Base-by-base conservation (phyloP, 2,797 vertebrate species). In the Rachycentron canadum region DNA sequence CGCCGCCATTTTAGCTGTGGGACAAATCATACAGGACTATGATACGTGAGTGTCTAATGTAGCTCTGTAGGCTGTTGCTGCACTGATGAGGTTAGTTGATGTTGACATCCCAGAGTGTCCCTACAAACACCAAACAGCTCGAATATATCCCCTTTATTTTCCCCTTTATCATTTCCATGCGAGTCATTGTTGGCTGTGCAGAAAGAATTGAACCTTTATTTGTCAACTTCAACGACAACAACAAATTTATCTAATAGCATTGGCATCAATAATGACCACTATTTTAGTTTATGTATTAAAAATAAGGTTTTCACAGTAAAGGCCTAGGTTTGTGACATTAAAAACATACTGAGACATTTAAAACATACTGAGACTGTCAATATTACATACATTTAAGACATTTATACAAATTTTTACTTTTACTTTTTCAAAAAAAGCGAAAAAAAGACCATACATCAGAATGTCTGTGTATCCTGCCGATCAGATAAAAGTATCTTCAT, bases 21-120 rank as follows among this genome's bases (percentile, higher is more conserved):
- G 98, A 28, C 97, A 99, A 91, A 99, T 99, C 91, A 99, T 99
- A 88, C 98, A 99, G 92, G 98, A 99, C 93, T 99, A 99, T 0
- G 98, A 99, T 92, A 96, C 97, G 98, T 99, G 91, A 94, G 96
- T 92, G 28, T 73, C 21, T 14, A 25, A 38, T 45, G 10, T 60
- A 67, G n/a, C 41, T 17, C 1, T 73, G 17, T 26, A 26, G 30
- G 3, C 32, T 11, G 30, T 59, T 13, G 41, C 62, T 40, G 13
- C 28, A 30, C 8, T 25, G 32, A 16, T 9, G 19, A 14, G 14
- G 43, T 52, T 26, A 21, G 11, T 9, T 65, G 7, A 8, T 28
- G 16, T 2, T 38, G 23, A 60, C 34, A 45, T 65, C n/a, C 62
- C 25, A 10, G 7, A 41, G 59, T 11, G 11, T 75, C 32, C 58